Evolutionary conservation across 2,113 vertebrate genomes (phyloP).

Genomic region (Balaeniceps rex): DNA sequence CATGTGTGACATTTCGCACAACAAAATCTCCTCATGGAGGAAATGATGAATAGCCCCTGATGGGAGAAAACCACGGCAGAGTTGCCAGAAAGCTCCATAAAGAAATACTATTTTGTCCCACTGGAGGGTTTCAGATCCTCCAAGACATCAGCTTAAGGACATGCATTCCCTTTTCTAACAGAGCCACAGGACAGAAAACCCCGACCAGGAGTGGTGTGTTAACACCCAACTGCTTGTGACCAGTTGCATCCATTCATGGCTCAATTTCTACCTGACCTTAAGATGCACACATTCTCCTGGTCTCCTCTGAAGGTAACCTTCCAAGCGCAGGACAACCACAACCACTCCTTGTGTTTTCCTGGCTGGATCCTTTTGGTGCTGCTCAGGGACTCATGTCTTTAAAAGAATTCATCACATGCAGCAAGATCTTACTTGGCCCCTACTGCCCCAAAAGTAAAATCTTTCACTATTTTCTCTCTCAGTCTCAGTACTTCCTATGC

Average conservation of each 20-base stretch:
- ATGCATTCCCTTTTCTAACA: background rate
- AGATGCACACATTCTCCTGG: background rate
- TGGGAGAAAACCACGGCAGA: background rate
- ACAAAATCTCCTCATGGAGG: background rate
- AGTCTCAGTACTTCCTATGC: background rate
- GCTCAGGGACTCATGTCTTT: background rate
- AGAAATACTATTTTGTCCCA: background rate
- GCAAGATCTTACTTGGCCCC: background rate
- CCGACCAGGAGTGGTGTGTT: background rate
- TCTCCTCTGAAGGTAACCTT: background rate
- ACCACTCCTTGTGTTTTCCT: background rate
- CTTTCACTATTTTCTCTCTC: background rate
- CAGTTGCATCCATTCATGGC: background rate
- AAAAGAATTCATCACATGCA: background rate
- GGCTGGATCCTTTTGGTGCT: background rate
- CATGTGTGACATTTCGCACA: background rate
- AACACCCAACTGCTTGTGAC: background rate
- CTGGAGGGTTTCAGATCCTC: background rate
- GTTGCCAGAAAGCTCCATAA: background rate
- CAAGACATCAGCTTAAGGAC: background rate
- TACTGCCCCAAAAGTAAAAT: accelerated
- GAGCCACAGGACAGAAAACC: background rate
- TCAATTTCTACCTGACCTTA: background rate
- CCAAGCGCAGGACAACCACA: background rate
- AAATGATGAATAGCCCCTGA: background rate